Percentiles rank a stretch among this genome's conserved stretches.
Evolutionary conservation across 2,113 vertebrate species (phyloP).

Genomic region (Chlorodrepanis virens): DNA sequence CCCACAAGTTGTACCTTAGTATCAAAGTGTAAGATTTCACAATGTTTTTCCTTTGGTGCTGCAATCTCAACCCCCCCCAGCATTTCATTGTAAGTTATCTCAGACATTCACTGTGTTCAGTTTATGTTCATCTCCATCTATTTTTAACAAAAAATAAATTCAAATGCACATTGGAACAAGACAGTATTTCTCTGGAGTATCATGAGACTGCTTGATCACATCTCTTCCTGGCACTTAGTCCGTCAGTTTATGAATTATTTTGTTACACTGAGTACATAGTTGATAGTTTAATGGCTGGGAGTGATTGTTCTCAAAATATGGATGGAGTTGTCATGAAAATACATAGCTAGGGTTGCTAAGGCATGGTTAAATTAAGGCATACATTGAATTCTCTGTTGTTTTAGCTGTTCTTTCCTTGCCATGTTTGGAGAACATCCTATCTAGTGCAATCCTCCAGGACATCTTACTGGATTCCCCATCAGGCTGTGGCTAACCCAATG

Average conservation of each 20-base stretch:
- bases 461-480: neutral
- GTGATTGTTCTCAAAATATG: constrained; percentile 47
- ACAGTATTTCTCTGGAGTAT: constrained; percentile 24
- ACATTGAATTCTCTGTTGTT: constrained; percentile 23
- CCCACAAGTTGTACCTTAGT: neutral
- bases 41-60: neutral
- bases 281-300: constrained; percentile 59
- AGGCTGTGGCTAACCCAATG: neutral
- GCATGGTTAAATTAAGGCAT: constrained; percentile 36
- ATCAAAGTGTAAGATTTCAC: neutral
- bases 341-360: constrained; percentile 32
- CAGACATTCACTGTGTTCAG: neutral
- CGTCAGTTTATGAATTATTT: constrained; percentile 50
- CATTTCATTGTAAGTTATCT: constrained; percentile 10
- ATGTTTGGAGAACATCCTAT: constrained; percentile 61
- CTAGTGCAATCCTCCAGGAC: neutral
- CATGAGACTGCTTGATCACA: constrained; percentile 4
- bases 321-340: constrained; percentile 52
- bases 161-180: neutral
- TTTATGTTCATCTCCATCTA: constrained; percentile 30
- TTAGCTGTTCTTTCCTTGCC: constrained; percentile 47
- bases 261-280: constrained; percentile 27
- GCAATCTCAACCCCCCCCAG: neutral
- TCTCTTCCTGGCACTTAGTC: constrained; percentile 54
- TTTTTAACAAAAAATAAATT: constrained; percentile 48